A percentile compares a stretch with the other conserved stretches of the same genome.
These are phyloP conservation scores for Hydroisotoma schaefferi DNA, from an alignment of 2,888 invertebrate genomes.

Conservation along the genomic window DNA sequence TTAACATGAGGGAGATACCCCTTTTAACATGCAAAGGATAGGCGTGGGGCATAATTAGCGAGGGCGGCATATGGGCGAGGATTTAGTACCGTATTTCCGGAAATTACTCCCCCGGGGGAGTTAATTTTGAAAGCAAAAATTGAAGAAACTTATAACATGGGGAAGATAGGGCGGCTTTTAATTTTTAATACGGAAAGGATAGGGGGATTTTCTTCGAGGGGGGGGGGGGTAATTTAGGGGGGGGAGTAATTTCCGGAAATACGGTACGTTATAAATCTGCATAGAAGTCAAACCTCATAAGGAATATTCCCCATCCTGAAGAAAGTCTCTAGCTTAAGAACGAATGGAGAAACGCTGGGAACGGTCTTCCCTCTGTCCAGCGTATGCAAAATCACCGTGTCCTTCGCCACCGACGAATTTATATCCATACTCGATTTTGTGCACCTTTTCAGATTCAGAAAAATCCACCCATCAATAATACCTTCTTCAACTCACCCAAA, in stretches of 20 bases:
- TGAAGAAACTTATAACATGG: neutral
- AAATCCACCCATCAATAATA: too few species aligned
- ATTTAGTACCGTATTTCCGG: too few species aligned
- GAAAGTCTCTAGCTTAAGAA: conserved; percentile 28
- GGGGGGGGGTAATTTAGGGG: too few species aligned
- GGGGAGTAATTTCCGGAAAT: too few species aligned
- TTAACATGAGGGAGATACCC: too few species aligned
- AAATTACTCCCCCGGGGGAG: too few species aligned
- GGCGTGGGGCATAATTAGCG: too few species aligned
- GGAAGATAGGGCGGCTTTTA: too few species aligned
- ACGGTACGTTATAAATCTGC: neutral
- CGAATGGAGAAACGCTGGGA: conserved; percentile 19
- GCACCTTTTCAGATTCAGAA: neutral
- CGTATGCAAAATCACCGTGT: conserved; percentile 20
- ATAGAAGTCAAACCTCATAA: conserved; percentile 26
- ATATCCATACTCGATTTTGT: neutral
- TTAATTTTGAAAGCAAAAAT: neutral
- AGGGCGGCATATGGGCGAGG: too few species aligned
- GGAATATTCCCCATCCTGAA: conserved; percentile 25
- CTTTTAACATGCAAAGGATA: too few species aligned
- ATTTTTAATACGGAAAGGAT: too few species aligned
- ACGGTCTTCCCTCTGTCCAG: conserved; percentile 11
- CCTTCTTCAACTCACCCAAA: neutral
- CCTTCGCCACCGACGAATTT: conserved; percentile 12
- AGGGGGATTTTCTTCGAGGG: too few species aligned